Evolutionary conservation across 2,888 invertebrate species (phyloP), one percentile per base, ranked within the genome.

Genomic region (Calameuta pallipes): DNA sequence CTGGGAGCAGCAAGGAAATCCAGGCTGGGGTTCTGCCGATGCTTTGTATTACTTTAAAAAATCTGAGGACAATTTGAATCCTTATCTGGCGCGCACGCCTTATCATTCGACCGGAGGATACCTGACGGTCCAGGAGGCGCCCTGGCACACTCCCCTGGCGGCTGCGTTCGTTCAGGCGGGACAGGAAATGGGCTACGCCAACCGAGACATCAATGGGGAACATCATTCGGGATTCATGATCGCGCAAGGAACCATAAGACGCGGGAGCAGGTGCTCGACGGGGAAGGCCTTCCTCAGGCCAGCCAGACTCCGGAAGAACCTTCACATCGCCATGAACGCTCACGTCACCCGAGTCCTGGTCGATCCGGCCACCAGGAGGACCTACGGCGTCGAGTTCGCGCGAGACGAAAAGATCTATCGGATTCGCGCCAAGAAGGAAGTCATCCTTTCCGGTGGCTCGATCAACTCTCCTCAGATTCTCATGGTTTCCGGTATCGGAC

Each of bases 391-490:
- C 0, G 96, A 97, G 88, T 96, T 97, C 86, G 92, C 96, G 3
- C 93, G 96, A 73, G 95, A 96, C 76, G 95, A 95, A 75, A 94
- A 95, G 91, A 89, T 96, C 0, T 94, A 95, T 85, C 93, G 96
- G 75, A 94, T 97, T 2, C 92, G 95, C 79, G 97, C 97, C 0
- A 94, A 94, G 56, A 97, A 96, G 89, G 98, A 98, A 91, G 96
- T 99, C 0, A 96, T 99, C 75, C 89, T 99, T 2, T 97, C 97
- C 1, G 98, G 96, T 0, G 99, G 99, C 0, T 94, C 98, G 0
- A 94, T 99, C 0, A 98, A 98, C 89, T 96, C 98, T 0, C 98
- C 99, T 0, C 99, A 99, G 89, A 88, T 99, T 3, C 92, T 99
- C 69, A 97, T 99, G 97, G 91, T 99, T 0, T 98, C 98, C 12